Evolutionary conservation across 2,113 vertebrate genomes (phyloP).

Genomic region (Peromyscus californicus): DNA sequence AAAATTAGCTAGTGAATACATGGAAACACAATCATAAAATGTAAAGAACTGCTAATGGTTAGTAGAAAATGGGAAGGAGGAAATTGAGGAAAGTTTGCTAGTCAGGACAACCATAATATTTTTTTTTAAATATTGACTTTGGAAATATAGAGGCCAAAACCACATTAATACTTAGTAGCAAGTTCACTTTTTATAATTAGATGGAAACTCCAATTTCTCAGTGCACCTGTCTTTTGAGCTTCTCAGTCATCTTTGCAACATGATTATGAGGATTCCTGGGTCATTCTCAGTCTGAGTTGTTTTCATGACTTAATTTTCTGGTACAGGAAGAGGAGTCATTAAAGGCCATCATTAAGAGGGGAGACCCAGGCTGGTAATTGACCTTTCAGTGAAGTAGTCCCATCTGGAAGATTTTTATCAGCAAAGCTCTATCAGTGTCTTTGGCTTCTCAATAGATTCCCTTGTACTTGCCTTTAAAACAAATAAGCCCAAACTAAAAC

Average conservation of each 20-base stretch:
- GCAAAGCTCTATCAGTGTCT: constrained; percentile 72
- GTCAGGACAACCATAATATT: constrained; percentile 14
- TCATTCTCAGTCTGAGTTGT: constrained; percentile 60
- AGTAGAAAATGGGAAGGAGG: not conserved
- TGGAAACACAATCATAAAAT: constrained; percentile 6
- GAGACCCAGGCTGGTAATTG: constrained; percentile 73
- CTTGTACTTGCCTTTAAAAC: constrained; percentile 59
- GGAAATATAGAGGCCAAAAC: constrained; percentile 16
- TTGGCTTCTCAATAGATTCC: constrained; percentile 67
- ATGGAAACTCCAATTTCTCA: constrained; percentile 42
- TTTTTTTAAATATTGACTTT: constrained; percentile 18
- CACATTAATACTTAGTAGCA: not conserved
- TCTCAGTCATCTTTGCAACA: constrained; percentile 55
- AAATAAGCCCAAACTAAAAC: constrained; percentile 48
- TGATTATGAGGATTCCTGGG: constrained; percentile 71
- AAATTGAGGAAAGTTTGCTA: not conserved
- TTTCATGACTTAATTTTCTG: constrained; percentile 78
- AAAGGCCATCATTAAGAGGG: constrained; percentile 77
- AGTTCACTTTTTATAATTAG: not conserved
- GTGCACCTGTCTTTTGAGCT: constrained; percentile 77
- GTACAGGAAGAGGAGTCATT: constrained; percentile 73
- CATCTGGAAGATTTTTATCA: constrained; percentile 79
- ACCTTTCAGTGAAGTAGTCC: constrained; percentile 71
- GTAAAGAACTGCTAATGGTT: not conserved
- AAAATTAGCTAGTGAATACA: not conserved